Evolutionary conservation across 37 sponge, comb jelly and placozoan genomes (phyloP).

Genomic region (Geodia barretti): DNA sequence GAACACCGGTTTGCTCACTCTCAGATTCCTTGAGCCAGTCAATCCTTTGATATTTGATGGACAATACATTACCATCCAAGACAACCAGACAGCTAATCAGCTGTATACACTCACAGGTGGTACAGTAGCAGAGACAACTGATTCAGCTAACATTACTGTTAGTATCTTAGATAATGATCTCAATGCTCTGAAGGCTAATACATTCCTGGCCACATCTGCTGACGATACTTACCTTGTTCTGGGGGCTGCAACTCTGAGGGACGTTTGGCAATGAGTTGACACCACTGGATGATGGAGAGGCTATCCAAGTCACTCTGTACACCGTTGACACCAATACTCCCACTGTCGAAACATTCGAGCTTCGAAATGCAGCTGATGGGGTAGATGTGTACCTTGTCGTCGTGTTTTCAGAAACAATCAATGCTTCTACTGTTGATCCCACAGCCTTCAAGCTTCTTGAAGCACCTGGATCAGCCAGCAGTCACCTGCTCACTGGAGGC

Average conservation of each 20-base stretch:
- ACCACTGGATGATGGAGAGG: constrained; percentile 31
- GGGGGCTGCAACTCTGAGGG: constrained; percentile 35
- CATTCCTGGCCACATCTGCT: constrained; percentile 41
- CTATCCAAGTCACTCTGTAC: constrained; percentile 44
- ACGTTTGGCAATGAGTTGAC: constrained; percentile 59
- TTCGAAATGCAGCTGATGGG: constrained; percentile 58
- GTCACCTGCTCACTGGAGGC: constrained; percentile 30
- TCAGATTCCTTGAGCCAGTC: constrained; percentile 74
- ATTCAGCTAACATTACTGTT: constrained; percentile 28
- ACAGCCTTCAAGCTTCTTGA: constrained; percentile 39
- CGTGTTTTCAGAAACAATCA: constrained; percentile 72
- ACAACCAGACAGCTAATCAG: constrained; percentile 15
- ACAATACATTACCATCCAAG: constrained; percentile 62
- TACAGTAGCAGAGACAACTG: constrained; percentile 18
- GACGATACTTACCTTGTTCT: constrained; percentile 66
- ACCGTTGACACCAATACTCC: constrained; percentile 62
- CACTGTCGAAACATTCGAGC: constrained; percentile 56
- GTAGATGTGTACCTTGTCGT: constrained; percentile 43
- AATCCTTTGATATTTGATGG: constrained; percentile 55
- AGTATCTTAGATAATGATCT: constrained; percentile 37
- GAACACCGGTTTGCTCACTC: constrained; percentile 70
- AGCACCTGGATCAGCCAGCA: constrained; percentile 16
- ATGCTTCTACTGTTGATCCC: constrained; percentile 61
- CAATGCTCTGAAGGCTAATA: constrained; percentile 72
- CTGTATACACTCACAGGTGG: constrained; percentile 62